phyloP scores from a whole-genome alignment of 2,797 vertebrate species.

The Coccyzus lansbergi region DNA sequence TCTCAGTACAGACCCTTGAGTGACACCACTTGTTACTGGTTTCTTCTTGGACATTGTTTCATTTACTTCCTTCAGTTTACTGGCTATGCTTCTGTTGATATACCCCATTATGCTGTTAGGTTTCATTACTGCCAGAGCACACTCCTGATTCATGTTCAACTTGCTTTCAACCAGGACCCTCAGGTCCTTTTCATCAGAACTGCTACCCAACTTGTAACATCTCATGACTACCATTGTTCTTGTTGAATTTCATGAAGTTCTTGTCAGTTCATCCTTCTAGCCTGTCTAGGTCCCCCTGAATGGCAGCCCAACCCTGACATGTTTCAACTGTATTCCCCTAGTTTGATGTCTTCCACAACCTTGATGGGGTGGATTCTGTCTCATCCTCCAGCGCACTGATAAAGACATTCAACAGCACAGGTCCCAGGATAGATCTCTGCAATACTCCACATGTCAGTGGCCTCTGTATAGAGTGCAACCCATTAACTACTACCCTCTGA shows the following conservation, averaged over 20 bases:
- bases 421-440: background rate
- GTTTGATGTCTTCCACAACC: background rate
- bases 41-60: background rate
- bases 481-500: background rate
- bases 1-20: background rate
- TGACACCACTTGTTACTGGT: background rate
- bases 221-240: background rate
- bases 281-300: background rate
- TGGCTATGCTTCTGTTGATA: background rate
- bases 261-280: background rate
- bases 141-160: background rate
- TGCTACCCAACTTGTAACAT: background rate
- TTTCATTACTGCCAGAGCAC: background rate
- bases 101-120: background rate
- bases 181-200: background rate
- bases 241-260: background rate
- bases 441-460: background rate
- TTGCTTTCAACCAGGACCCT: background rate
- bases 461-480: background rate
- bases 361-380: background rate
- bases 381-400: background rate
- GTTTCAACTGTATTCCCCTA: background rate
- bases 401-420: background rate
- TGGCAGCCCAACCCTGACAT: background rate
- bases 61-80: background rate